Base-by-base conservation (phyloP, 2,113 vertebrate genomes). In the Scomber scombrus region DNA sequence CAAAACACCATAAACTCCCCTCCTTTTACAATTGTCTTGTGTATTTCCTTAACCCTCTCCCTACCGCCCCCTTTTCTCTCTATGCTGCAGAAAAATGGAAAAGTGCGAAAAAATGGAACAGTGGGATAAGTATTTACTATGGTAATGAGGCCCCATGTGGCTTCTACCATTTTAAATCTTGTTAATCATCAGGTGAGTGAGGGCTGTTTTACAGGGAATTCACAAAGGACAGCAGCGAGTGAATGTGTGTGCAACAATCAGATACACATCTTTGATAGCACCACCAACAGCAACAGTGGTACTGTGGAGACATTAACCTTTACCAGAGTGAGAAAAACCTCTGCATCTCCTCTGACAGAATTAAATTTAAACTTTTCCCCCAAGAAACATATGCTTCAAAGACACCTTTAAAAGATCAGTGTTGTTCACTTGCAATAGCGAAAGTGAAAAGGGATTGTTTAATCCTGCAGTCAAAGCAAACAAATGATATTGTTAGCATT, bases 81-180 rank as follows among this genome's bases (percentile, higher is more conserved):
- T 13, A 40, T 63, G 72, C 72, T 21, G 46, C 61, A 55, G 57
- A 81, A 71, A 72, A 84, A 75, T 19, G 52, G 64, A 34, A 78
- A 87, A 84, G 26, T 74, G 70, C 71, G 11, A 56, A 71, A 63
- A 80, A 85, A 79, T 78, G 64, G 80, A 90, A 90, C 78, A 84
- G 47, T 74, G 88, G 91, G 82, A 89, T 89, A 52, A 19, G 85
- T 90, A 92, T 93, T 94, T 93, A 89, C 82, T 73, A 88, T 89
- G 82, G 69, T 93, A 95, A 95, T 94, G 91, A 95, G 89, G 81
- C 91, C 94, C 91, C 92, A 72, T 85, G 93, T 87, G 94, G 76
- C 78, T 87, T 86, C 56, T 85, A 80, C 66, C 76, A 84, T 89
- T 82, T 92, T 89, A 91, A 93, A 88, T 86, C 80, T 68, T 81